Conservation (phyloP, 2,113 vertebrate genomes). For the Poeciliopsis retropinna region DNA sequence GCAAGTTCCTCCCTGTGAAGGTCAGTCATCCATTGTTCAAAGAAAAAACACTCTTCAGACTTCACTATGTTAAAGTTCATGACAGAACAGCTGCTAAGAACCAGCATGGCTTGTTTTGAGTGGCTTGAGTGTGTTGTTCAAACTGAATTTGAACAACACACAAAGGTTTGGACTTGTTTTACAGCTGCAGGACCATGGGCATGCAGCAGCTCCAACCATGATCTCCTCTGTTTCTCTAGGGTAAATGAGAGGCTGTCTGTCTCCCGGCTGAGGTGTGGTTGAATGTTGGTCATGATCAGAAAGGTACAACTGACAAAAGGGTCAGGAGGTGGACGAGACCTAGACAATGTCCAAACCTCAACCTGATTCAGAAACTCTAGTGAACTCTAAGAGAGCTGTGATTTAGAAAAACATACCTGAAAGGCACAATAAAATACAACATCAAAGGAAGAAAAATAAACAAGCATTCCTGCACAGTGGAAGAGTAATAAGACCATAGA, state of each 20-base stretch:
- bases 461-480: no score
- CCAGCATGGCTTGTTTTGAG: background rate
- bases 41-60: background rate
- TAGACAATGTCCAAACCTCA: background rate
- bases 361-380: background rate
- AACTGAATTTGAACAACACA: background rate
- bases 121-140: no score
- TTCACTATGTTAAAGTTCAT: background rate
- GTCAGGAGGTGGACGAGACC: background rate
- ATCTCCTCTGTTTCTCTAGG: no score
- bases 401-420: background rate
- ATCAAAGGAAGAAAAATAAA: background rate
- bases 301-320: background rate
- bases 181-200: background rate
- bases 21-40: background rate
- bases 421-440: background rate
- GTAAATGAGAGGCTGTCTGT: no score
- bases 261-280: background rate
- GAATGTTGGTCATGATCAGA: background rate
- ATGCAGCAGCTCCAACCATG: background rate
- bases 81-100: background rate
- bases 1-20: no score
- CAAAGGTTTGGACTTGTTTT: background rate
- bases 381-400: background rate
- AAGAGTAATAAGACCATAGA: background rate